Conservation (phyloP, 1,140 invertebrate genomes). For the Megalopta genalis region DNA sequence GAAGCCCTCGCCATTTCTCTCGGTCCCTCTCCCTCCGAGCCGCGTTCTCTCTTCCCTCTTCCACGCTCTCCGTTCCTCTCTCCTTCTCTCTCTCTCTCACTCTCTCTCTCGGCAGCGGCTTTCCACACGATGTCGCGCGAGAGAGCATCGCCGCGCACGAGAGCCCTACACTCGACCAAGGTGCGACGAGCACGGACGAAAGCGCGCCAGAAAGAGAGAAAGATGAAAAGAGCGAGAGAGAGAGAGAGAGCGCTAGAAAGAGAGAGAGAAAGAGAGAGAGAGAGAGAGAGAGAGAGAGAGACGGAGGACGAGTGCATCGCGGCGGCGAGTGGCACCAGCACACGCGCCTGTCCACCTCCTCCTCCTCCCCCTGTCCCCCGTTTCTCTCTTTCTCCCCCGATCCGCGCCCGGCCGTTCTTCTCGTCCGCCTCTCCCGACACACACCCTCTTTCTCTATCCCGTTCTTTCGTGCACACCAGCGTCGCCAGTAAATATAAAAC, state of each 20-base stretch:
- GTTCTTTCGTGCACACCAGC: slow-evolving; percentile 28
- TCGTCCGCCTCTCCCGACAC: not conserved
- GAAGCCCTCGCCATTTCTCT: slow-evolving; percentile 9
- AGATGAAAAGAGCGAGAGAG: too few species aligned
- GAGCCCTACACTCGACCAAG: not conserved
- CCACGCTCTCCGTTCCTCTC: slow-evolving; percentile 2
- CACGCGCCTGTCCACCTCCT: slow-evolving; percentile 25
- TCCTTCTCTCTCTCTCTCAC: slow-evolving; percentile 13
- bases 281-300: not conserved
- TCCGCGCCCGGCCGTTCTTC: too few species aligned
- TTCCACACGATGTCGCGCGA: slow-evolving; percentile 39
- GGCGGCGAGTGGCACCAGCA: slow-evolving; percentile 16
- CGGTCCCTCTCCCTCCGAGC: not conserved
- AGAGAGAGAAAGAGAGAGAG: too few species aligned
- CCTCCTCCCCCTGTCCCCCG: not conserved
- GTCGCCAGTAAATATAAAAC: slow-evolving; percentile 76
- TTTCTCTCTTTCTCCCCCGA: not conserved
- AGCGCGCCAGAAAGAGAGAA: slow-evolving; percentile 27
- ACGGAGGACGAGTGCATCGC: slow-evolving; percentile 33
- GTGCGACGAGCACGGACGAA: not conserved
- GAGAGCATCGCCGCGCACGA: slow-evolving; percentile 22
- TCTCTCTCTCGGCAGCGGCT: slow-evolving; percentile 18
- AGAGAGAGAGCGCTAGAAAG: too few species aligned
- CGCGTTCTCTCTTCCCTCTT: too few species aligned
- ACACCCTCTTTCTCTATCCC: slow-evolving; percentile 10